Percentiles rank a stretch among this genome's conserved stretches.
Conservation (phyloP, 2,888 invertebrate genomes). For the Cantharis lateralis region DNA sequence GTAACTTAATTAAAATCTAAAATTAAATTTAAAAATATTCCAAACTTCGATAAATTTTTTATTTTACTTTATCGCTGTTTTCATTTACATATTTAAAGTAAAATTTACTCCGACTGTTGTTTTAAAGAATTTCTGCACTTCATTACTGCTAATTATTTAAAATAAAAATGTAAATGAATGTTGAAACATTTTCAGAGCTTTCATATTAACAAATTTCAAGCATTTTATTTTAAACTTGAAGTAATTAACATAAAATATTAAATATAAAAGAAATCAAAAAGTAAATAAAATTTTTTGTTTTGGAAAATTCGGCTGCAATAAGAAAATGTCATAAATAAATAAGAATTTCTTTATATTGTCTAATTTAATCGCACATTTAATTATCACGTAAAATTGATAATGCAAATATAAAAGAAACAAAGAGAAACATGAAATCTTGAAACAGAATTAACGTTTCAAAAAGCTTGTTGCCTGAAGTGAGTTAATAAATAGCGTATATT, state of each 20-base stretch:
- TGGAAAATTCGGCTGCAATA: background rate
- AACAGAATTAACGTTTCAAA: background rate
- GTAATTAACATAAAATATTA: background rate
- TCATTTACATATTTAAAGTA: background rate
- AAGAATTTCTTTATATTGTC: too few species aligned
- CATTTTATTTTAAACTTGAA: background rate
- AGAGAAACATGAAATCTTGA: background rate
- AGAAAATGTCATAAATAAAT: too few species aligned
- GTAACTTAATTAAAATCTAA: background rate
- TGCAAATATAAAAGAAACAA: background rate
- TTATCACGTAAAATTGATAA: background rate
- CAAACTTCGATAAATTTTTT: background rate
- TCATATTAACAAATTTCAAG: background rate
- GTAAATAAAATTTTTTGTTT: background rate
- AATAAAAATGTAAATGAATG: background rate
- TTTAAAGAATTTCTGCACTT: background rate
- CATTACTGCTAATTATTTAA: background rate
- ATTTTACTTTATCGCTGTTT: background rate
- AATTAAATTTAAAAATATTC: background rate
- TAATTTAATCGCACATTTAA: background rate
- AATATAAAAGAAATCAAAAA: background rate
- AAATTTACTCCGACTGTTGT: background rate
- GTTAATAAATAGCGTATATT: background rate
- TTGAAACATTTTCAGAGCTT: background rate
- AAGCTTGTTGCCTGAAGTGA: background rate